Base-by-base conservation (phyloP, 1,140 invertebrate species). In the Sycophaga agraensis region DNA sequence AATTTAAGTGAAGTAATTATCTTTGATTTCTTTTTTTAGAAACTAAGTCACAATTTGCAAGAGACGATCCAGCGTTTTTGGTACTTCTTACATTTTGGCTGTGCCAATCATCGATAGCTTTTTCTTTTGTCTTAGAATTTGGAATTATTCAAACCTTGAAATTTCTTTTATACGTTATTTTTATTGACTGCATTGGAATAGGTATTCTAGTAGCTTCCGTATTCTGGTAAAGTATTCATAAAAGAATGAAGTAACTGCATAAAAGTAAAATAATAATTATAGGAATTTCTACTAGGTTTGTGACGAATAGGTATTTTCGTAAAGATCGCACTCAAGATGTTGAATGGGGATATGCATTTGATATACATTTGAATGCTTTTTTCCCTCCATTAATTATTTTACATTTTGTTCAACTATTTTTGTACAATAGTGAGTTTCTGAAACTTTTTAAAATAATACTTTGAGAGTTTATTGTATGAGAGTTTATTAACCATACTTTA, bases 341-440 rank as follows among this genome's bases (percentile, higher is more conserved):
- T 50, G 97, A 99, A 80, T 99, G 97, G 97, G 97, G 92, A 2
- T 99, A 98, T 82, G 90, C 93, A 26, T 99, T 99, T 82, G 97
- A 99, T 81, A 94, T 99, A 39, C 97, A 99, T 82, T 85, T 99
- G 59, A 99, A 99, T 84, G 97, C 97, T 7, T 97, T 97, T 79
- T 97, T 99, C 81, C 97, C 97, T 54, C 87, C 96, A 4, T 83
- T 99, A 21, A 89, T 97, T 59, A 88, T 99, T 67, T 84, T 99
- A 34, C 96, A 99, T 79, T 90, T 96, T 67, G 86, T 98, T 70
- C 92, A 96, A 78, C 83, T 97, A 40, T 87, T 96, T 70, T 88
- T 98, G 64, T 95, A 94, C 75, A 88, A 93, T 75, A 85, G 92
- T 94, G 82, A 85, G 85, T 82, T 4, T 68, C 14, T 34, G 59